A percentile compares a stretch with the other conserved stretches of the same genome.
Conservation (phyloP, 2,797 vertebrate genomes). For the Euphonia xanthogaster region DNA sequence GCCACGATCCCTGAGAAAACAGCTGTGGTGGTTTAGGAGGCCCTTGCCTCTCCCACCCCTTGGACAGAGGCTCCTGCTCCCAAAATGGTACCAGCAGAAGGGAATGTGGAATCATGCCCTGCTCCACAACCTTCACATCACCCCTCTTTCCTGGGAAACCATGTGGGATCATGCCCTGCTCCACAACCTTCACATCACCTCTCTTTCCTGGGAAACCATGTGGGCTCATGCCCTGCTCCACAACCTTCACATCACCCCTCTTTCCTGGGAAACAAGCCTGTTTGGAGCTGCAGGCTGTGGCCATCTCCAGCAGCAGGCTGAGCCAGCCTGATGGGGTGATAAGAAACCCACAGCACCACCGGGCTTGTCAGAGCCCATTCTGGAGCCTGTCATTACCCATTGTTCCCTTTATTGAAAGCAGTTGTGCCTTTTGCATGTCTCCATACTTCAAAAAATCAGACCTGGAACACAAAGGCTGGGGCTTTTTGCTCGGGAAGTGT, state of each 20-base stretch:
- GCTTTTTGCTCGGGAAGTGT: not conserved
- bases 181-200: not conserved
- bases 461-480: not conserved
- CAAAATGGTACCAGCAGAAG: not conserved
- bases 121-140: not conserved
- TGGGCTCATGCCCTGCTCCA: not conserved
- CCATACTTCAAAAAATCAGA: not conserved
- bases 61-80: not conserved
- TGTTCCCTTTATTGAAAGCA: not conserved
- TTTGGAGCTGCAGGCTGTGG: not conserved
- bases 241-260: not conserved
- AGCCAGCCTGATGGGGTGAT: not conserved
- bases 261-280: not conserved
- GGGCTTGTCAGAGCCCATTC: not conserved
- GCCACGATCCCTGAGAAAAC: not conserved
- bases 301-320: not conserved
- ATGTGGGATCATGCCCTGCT: not conserved
- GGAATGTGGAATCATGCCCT: not conserved
- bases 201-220: not conserved
- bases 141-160: not conserved
- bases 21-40: not conserved
- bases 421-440: not conserved
- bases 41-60: not conserved
- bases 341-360: not conserved
- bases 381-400: not conserved